Conservation (phyloP, 2,797 vertebrate species). For the Masticophis lateralis region DNA sequence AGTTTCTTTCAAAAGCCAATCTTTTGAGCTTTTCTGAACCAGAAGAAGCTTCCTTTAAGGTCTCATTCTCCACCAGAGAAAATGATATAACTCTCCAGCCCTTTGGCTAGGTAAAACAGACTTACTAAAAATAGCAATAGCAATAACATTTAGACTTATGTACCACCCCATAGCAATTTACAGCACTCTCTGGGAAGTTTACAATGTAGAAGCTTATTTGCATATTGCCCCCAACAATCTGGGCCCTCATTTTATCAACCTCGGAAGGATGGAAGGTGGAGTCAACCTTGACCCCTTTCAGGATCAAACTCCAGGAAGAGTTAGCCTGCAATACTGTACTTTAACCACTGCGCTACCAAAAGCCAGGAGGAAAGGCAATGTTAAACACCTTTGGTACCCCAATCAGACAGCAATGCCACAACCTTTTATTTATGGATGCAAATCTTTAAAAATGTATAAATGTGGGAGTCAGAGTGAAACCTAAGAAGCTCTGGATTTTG, state of each 20-base stretch:
- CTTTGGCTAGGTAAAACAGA: not conserved
- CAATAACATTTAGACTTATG: not conserved
- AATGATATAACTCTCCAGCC: not conserved
- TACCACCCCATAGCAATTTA: not conserved
- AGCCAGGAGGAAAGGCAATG: not conserved
- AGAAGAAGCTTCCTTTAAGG: not conserved
- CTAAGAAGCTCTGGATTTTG: not conserved
- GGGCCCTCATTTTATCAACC: not conserved
- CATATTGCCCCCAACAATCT: not conserved
- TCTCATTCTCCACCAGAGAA: not conserved
- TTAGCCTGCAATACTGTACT: not conserved
- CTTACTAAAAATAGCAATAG: not conserved
- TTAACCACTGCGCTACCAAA: not conserved
- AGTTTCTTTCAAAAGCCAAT: not conserved
- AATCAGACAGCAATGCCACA: not conserved
- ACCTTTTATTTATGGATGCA: conserved; percentile 33
- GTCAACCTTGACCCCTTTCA: not conserved
- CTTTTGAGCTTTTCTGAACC: not conserved
- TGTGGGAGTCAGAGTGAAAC: not conserved
- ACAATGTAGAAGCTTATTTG: not conserved
- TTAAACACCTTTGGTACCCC: not conserved
- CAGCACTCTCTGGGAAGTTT: not conserved
- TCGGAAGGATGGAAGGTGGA: not conserved
- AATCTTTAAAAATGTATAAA: conserved; percentile 36
- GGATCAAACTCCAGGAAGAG: not conserved